phyloP scores from a whole-genome alignment of 2,797 vertebrate species.

The Lithobates pipiens region DNA sequence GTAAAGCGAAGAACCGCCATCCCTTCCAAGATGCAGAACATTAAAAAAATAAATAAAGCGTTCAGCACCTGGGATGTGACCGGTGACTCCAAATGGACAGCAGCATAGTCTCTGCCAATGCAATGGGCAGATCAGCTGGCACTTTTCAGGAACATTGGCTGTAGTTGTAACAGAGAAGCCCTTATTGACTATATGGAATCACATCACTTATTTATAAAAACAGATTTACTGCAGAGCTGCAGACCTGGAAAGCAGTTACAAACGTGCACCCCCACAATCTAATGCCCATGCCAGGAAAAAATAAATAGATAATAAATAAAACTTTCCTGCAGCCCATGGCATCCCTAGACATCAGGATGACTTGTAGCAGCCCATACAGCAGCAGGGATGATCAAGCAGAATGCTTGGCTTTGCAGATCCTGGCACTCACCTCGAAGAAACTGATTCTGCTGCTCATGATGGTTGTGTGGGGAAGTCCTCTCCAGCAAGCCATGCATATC shows the following conservation, averaged over 20 bases:
- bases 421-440: conserved; percentile 72
- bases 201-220: background rate
- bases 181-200: background rate
- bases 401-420: conserved; percentile 27
- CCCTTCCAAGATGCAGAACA: background rate
- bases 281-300: background rate
- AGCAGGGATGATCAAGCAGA: background rate
- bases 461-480: conserved; percentile 29
- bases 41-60: background rate
- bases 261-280: background rate
- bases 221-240: conserved; percentile 15
- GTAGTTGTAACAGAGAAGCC: background rate
- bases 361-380: background rate
- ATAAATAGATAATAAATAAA: background rate
- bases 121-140: background rate
- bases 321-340: conserved; percentile 9
- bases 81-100: background rate
- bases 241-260: background rate
- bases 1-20: background rate
- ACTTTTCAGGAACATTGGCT: background rate
- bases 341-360: too few species aligned
- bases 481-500: conserved; percentile 52
- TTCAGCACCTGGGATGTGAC: background rate
- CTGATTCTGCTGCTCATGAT: conserved; percentile 67
- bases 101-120: background rate